phyloP scores from a whole-genome alignment of 2,797 vertebrate genomes.

The Catostomus latipinnis region DNA sequence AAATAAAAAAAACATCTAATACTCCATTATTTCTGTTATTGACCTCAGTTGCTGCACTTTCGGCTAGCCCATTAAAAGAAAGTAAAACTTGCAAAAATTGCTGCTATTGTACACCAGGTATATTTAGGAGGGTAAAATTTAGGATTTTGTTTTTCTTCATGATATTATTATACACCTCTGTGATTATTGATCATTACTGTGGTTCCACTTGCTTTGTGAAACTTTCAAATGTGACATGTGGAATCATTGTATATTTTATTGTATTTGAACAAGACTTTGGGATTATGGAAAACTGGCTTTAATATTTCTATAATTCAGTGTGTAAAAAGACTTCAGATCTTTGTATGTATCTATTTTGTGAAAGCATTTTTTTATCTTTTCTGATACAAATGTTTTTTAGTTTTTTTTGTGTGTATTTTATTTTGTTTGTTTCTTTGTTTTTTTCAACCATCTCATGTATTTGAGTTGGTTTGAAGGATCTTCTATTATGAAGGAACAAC shows the following conservation, averaged over 20 bases:
- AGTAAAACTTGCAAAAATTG: slow-evolving; percentile 74
- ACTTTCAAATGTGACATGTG: slow-evolving; percentile 49
- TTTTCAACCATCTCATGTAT: slow-evolving; percentile 15
- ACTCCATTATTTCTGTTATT: slow-evolving; percentile 85
- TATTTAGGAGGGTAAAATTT: slow-evolving; percentile 67
- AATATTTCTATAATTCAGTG: slow-evolving; percentile 43
- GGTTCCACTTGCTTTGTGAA: slow-evolving; percentile 62
- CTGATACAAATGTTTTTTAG: slow-evolving; percentile 10
- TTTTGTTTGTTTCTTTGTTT: neutral
- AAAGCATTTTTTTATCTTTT: neutral
- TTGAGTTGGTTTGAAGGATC: slow-evolving; percentile 25
- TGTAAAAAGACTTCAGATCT: slow-evolving; percentile 26
- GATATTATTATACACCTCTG: slow-evolving; percentile 66
- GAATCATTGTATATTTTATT: slow-evolving; percentile 9
- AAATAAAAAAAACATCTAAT: slow-evolving; percentile 57
- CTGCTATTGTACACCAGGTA: slow-evolving; percentile 86
- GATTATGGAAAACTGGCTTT: slow-evolving; percentile 50
- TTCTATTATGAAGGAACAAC: neutral
- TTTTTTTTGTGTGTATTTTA: slow-evolving; percentile 11
- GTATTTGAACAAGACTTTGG: slow-evolving; percentile 29
- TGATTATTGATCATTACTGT: slow-evolving; percentile 53
- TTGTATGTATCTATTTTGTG: slow-evolving; percentile 24
- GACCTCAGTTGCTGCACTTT: slow-evolving; percentile 91
- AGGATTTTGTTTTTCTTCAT: slow-evolving; percentile 55
- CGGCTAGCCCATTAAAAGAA: slow-evolving; percentile 76